A percentile compares a stretch with the other conserved stretches of the same genome.
phyloP scores from a whole-genome alignment of 2,797 vertebrate genomes.

The Chelon labrosus region DNA sequence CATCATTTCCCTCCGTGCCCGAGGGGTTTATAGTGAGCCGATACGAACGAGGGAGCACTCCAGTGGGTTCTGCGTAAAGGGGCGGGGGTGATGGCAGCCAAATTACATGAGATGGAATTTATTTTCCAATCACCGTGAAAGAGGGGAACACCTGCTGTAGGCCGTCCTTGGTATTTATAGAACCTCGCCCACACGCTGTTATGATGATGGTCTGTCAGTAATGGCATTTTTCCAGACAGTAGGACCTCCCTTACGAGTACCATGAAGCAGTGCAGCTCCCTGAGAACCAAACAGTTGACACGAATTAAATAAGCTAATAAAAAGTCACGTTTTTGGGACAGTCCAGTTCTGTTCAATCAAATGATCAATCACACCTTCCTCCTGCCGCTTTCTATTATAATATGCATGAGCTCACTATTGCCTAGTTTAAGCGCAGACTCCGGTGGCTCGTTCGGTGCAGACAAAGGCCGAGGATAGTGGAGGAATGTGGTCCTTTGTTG shows the following conservation, averaged over 20 bases:
- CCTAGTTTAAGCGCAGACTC: slow-evolving; percentile 40
- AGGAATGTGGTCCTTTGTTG: slow-evolving; percentile 77
- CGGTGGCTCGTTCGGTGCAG: slow-evolving; percentile 3
- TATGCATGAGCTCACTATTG: neutral
- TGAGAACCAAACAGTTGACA: neutral
- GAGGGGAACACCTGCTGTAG: slow-evolving; percentile 64
- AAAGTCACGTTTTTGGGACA: neutral
- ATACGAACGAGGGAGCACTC: slow-evolving; percentile 54
- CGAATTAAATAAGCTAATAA: neutral
- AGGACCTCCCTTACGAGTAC: slow-evolving; percentile 9
- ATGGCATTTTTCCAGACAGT: slow-evolving; percentile 25
- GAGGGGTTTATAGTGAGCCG: slow-evolving; percentile 55
- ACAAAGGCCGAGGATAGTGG: slow-evolving; percentile 61
- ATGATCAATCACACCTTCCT: too few relatives aligned
- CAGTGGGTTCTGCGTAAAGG: slow-evolving; percentile 49
- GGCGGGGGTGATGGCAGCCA: slow-evolving; percentile 41
- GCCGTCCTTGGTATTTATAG: slow-evolving; percentile 41
- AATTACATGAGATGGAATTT: slow-evolving; percentile 72
- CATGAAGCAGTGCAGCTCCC: neutral
- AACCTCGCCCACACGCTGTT: slow-evolving; percentile 37
- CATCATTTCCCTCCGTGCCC: slow-evolving; percentile 70
- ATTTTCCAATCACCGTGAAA: slow-evolving; percentile 69
- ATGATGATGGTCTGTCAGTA: slow-evolving; percentile 42
- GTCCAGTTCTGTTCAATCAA: neutral
- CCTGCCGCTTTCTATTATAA: neutral